phyloP scores from a whole-genome alignment of 2,797 vertebrate species.

The Trachurus trachurus region DNA sequence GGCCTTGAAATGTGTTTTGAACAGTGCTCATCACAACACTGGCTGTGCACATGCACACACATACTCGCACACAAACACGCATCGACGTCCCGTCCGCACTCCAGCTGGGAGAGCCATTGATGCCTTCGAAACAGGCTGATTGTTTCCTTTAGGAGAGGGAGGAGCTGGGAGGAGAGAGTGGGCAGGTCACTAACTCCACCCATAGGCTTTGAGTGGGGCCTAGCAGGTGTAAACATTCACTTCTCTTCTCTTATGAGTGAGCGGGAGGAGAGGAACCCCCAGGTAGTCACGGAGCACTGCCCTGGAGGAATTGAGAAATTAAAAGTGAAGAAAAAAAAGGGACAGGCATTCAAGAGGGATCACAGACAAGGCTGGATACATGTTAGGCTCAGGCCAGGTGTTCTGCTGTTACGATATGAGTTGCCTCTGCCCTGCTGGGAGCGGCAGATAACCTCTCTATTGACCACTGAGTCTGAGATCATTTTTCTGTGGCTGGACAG shows the following conservation, averaged over 20 bases:
- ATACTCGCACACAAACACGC: constrained; percentile 45
- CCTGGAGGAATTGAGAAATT: constrained; percentile 79
- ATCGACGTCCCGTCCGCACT: constrained; percentile 65
- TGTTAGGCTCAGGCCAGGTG: constrained; percentile 71
- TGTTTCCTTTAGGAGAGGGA: constrained; percentile 86
- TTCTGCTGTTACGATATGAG: constrained; percentile 67
- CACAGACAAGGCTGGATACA: constrained; percentile 36
- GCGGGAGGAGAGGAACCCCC: constrained; percentile 68
- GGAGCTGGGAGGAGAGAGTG: constrained; percentile 83
- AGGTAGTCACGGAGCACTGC: constrained; percentile 77
- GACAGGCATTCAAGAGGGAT: constrained; percentile 43
- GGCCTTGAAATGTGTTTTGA: constrained; percentile 84
- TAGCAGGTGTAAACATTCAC: constrained; percentile 88
- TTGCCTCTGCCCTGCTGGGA: constrained; percentile 57
- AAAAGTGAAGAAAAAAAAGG: constrained; percentile 66
- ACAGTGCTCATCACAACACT: constrained; percentile 82
- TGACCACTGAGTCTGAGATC: constrained; percentile 62
- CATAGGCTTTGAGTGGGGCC: constrained; percentile 82
- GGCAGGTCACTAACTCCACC: constrained; percentile 85
- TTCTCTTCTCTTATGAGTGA: constrained; percentile 76
- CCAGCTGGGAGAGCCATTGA: constrained; percentile 89
- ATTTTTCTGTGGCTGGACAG: constrained; percentile 37
- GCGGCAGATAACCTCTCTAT: constrained; percentile 77
- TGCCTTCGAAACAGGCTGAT: constrained; percentile 81
- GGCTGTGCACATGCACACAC: constrained; percentile 60